Evolutionary conservation across 2,113 vertebrate species (phyloP).

Genomic region (Equus quagga): DNA sequence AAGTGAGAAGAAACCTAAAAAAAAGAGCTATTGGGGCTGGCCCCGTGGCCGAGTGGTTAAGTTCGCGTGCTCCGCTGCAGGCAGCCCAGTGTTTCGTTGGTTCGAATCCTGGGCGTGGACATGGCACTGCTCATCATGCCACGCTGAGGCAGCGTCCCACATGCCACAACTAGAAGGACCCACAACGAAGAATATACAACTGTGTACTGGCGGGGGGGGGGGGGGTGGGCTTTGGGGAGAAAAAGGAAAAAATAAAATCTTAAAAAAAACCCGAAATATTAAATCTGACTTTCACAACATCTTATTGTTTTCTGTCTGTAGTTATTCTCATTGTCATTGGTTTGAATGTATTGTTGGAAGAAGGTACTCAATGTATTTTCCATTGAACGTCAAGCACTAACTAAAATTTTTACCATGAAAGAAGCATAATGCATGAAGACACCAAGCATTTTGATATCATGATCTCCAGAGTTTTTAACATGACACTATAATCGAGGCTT

Average conservation of each 20-base stretch:
- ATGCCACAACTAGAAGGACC: too few relatives aligned
- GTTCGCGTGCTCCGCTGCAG: too few relatives aligned
- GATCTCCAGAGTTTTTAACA: background rate
- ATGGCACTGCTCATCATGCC: too few relatives aligned
- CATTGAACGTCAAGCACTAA: background rate
- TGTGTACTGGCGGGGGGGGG: too few relatives aligned
- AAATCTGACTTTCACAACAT: background rate
- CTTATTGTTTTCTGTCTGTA: background rate
- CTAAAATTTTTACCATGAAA: background rate
- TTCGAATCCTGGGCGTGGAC: too few relatives aligned
- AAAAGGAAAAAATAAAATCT: too few relatives aligned
- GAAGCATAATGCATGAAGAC: background rate
- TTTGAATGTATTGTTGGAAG: background rate
- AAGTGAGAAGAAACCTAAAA: background rate
- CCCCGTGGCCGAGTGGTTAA: too few relatives aligned
- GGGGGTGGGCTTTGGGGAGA: too few relatives aligned
- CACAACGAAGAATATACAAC: too few relatives aligned
- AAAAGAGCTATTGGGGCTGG: background rate
- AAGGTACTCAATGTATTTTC: background rate
- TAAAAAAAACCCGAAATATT: background rate
- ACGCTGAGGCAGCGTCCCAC: too few relatives aligned
- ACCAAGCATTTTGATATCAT: background rate
- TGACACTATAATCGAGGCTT: background rate
- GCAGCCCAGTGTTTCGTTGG: too few relatives aligned
- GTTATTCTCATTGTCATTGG: background rate